Evolutionary conservation across 2,888 invertebrate species (phyloP).

Genomic region (Eupithecia abbreviata): DNA sequence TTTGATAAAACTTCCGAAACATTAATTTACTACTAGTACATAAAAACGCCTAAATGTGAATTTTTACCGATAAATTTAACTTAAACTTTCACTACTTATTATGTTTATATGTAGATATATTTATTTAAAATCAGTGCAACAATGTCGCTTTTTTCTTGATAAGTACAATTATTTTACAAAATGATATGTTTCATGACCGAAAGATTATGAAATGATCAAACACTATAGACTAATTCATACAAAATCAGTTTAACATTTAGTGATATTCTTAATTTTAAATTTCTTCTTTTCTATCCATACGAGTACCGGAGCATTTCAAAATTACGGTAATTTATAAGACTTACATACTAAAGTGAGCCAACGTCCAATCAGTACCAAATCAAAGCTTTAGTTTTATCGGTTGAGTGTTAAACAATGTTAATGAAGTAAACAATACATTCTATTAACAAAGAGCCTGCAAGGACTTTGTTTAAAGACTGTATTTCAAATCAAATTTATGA

Average conservation of each 20-base stretch:
- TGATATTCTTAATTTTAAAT: slow-evolving; percentile 54
- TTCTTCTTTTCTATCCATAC: slow-evolving; percentile 48
- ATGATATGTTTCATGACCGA: slow-evolving; percentile 74
- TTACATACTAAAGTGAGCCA: slow-evolving; percentile 71
- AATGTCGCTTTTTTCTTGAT: slow-evolving; percentile 44
- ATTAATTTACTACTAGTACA: slow-evolving; percentile 53
- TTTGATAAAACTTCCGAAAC: slow-evolving; percentile 60
- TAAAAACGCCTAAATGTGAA: slow-evolving; percentile 66
- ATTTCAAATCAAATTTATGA: slow-evolving; percentile 56
- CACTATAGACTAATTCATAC: slow-evolving; percentile 64
- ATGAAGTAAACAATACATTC: slow-evolving; percentile 47
- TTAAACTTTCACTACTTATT: slow-evolving; percentile 40
- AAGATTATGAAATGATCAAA: slow-evolving; percentile 68
- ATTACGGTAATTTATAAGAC: slow-evolving; percentile 55
- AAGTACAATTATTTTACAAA: slow-evolving; percentile 53
- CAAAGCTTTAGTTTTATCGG: slow-evolving; percentile 75
- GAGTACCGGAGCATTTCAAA: slow-evolving; percentile 70
- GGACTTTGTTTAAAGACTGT: slow-evolving; percentile 49
- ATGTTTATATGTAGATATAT: slow-evolving; percentile 42
- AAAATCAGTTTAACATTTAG: slow-evolving; percentile 53
- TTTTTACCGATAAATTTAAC: slow-evolving; percentile 46
- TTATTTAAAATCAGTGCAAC: slow-evolving; percentile 51
- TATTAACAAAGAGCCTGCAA: slow-evolving; percentile 50
- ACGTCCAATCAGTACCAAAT: slow-evolving; percentile 79
- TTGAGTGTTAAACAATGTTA: slow-evolving; percentile 58